phyloP scores from a whole-genome alignment of 2,888 invertebrate species.

The Trilocha varians region DNA sequence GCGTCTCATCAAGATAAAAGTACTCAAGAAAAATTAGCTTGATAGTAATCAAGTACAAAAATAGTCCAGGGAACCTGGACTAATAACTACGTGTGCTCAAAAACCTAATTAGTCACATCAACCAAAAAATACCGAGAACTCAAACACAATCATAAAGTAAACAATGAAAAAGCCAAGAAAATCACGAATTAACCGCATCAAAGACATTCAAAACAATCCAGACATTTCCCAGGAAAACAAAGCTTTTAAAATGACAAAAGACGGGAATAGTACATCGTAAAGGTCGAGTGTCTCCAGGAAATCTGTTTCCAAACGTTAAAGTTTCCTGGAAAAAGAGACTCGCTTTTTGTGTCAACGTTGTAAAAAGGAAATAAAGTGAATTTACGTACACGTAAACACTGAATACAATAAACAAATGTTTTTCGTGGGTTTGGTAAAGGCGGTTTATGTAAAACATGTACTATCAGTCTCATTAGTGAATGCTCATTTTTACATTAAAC shows the following conservation, averaged over 20 bases:
- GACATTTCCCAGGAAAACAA: conserved; percentile 7
- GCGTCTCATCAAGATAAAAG: no score
- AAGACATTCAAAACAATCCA: conserved; percentile 5
- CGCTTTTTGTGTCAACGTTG: not conserved
- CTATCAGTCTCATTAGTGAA: no score
- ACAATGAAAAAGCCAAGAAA: not conserved
- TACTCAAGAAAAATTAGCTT: no score
- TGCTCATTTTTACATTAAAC: no score
- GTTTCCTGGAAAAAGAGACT: conserved; percentile 44
- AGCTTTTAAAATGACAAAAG: conserved; percentile 12
- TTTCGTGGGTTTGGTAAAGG: no score
- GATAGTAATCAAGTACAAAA: no score
- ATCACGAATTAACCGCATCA: not conserved
- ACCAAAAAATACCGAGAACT: not conserved
- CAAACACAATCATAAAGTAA: not conserved
- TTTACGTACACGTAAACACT: no score
- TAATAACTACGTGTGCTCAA: no score
- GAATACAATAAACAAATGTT: no score
- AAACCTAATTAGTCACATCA: not conserved
- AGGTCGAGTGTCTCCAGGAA: conserved; percentile 51
- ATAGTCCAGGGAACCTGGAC: no score
- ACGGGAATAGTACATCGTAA: conserved; percentile 33
- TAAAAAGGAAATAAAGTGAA: no score
- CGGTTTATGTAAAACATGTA: no score
- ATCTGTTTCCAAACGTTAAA: conserved; percentile 39